These are phyloP conservation scores for Laterallus jamaicensis DNA, from an alignment of 2,113 vertebrate genomes.

Conservation along the genomic window DNA sequence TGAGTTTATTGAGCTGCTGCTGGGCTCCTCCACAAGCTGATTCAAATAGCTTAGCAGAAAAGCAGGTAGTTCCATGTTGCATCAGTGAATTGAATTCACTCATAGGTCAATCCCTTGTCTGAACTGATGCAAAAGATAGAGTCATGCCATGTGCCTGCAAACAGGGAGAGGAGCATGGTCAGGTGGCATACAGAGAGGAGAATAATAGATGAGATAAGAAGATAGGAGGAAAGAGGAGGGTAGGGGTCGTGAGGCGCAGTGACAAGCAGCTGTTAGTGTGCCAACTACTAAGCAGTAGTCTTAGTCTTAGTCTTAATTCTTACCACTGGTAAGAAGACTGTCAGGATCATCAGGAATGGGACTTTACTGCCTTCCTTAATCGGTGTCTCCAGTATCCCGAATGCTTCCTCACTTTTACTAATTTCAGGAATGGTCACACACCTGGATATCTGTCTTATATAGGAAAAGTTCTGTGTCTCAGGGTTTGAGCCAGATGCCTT, in stretches of 20 bases:
- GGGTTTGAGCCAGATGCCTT: neutral
- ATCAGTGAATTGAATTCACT: neutral
- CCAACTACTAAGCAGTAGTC: neutral
- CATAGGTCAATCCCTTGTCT: neutral
- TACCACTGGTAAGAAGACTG: neutral
- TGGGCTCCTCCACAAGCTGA: neutral
- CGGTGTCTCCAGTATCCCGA: neutral
- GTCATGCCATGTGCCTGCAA: accelerated
- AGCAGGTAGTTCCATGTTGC: neutral
- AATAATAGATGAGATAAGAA: neutral
- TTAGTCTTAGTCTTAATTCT: no score
- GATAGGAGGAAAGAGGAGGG: neutral
- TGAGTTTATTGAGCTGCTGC: neutral
- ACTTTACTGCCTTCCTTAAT: neutral
- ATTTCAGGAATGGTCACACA: neutral
- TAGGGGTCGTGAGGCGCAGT: neutral
- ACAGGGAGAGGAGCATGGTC: neutral
- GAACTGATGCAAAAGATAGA: neutral
- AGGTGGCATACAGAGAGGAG: accelerated
- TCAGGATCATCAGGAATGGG: neutral
- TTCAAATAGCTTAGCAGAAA: neutral
- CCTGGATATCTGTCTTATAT: neutral
- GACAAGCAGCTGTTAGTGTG: neutral
- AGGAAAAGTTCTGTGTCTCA: neutral
- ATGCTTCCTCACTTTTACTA: neutral